Percentiles rank a stretch among this genome's conserved stretches.
Conservation (phyloP, 1,140 invertebrate genomes). For the Papilio aristodemus region DNA sequence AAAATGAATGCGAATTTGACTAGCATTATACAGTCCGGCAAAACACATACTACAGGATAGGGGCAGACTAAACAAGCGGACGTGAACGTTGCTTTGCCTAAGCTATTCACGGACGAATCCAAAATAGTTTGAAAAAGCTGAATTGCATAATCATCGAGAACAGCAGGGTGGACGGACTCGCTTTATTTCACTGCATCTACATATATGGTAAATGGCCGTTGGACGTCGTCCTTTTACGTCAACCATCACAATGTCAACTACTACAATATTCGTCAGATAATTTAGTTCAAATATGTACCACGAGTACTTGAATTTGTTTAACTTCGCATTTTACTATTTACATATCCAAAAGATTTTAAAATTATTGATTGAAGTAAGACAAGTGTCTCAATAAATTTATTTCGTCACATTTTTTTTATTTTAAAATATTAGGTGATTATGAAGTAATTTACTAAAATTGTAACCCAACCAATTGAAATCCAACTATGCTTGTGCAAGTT, state of each 20-base stretch:
- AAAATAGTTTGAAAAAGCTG: slow-evolving; percentile 22
- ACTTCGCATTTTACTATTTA: too few species aligned
- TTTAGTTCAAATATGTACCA: too few species aligned
- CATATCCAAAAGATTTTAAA: too few species aligned
- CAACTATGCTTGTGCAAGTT: too few species aligned
- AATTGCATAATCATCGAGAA: slow-evolving; percentile 10
- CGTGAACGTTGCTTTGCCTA: slow-evolving; percentile 17
- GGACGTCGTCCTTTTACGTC: not conserved
- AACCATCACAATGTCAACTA: not conserved
- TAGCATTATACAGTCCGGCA: slow-evolving; percentile 4
- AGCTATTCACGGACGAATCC: slow-evolving; percentile 8
- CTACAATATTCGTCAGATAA: too few species aligned
- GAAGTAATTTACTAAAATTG: too few species aligned
- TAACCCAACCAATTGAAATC: too few species aligned
- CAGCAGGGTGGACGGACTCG: not conserved
- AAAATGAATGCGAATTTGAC: not conserved
- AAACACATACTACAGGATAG: not conserved
- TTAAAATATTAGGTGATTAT: too few species aligned
- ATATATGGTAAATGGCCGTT: not conserved
- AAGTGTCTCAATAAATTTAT: too few species aligned
- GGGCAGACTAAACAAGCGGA: slow-evolving; percentile 16
- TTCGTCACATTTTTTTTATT: too few species aligned
- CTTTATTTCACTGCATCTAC: not conserved
- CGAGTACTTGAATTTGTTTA: too few species aligned
- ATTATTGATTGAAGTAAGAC: too few species aligned